These are phyloP conservation scores for Trididemnum miniatum DNA, from an alignment of 23 tunicate species.

Conservation along the genomic window DNA sequence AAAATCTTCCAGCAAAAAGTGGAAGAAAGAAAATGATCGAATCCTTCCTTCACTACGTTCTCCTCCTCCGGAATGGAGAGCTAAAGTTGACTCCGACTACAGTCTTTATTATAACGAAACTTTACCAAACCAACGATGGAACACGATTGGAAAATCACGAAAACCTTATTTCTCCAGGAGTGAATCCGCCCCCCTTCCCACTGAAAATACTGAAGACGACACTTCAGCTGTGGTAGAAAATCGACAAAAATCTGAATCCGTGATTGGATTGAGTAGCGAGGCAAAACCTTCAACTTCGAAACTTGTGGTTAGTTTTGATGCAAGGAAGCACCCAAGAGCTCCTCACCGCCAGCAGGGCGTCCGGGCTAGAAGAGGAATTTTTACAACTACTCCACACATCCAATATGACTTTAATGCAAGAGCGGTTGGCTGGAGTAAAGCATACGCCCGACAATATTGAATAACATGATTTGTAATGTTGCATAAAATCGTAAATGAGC, in stretches of 20 bases:
- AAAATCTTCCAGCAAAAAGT: background rate
- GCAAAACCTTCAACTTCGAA: background rate
- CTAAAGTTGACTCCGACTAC: conserved; percentile 64
- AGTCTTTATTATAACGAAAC: background rate
- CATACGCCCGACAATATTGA: conserved; percentile 34
- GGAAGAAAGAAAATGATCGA: conserved; percentile 17
- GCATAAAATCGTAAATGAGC: too few species aligned
- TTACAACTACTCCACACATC: conserved; percentile 43
- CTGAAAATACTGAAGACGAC: background rate
- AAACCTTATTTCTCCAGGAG: conserved; percentile 8
- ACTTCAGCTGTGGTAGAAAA: background rate
- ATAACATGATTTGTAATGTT: background rate
- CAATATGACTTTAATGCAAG: conserved; percentile 79
- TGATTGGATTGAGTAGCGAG: background rate
- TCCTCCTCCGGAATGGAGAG: conserved; percentile 75
- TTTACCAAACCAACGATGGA: conserved; percentile 24
- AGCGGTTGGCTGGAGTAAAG: conserved; percentile 77
- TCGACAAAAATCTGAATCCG: background rate
- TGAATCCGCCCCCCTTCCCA: conserved; percentile 41
- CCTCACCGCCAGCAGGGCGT: conserved; percentile 73
- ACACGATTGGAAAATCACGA: background rate
- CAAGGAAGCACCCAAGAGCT: conserved; percentile 47
- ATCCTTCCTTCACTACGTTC: conserved; percentile 22
- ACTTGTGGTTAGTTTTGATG: conserved; percentile 73
- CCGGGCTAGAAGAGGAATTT: conserved; percentile 9